Evolutionary conservation across 2,797 vertebrate genomes (phyloP).

Genomic region (Artibeus jamaicensis): DNA sequence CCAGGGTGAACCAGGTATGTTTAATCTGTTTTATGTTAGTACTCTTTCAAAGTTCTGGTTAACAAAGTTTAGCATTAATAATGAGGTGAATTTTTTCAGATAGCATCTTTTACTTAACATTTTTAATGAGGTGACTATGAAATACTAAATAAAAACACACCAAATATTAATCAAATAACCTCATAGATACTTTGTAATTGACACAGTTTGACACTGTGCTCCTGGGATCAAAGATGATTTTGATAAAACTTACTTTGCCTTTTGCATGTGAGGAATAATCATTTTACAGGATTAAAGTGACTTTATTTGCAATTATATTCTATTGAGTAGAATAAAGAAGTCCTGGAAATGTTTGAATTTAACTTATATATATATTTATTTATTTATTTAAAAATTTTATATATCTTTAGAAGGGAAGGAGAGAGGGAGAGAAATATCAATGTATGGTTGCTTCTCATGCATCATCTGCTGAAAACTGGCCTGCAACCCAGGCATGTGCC

Average conservation of each 20-base stretch:
- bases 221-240: background rate
- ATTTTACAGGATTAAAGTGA: slow-evolving; percentile 28
- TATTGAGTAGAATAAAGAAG: slow-evolving; percentile 29
- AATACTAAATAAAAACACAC: slow-evolving; percentile 25
- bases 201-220: background rate
- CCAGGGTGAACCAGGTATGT: slow-evolving; percentile 90
- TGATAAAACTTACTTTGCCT: background rate
- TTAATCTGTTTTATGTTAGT: slow-evolving; percentile 55
- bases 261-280: slow-evolving; percentile 26
- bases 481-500: too few relatives aligned
- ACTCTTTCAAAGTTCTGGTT: slow-evolving; percentile 24
- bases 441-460: too few relatives aligned
- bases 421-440: too few relatives aligned
- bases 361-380: too few relatives aligned
- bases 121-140: slow-evolving; percentile 15
- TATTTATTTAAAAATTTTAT: too few relatives aligned
- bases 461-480: too few relatives aligned
- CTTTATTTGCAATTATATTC: slow-evolving; percentile 15
- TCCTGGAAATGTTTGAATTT: slow-evolving; percentile 29
- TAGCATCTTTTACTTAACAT: background rate
- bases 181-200: background rate
- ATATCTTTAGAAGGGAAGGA: too few relatives aligned
- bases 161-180: slow-evolving; percentile 11
- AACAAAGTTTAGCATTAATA: slow-evolving; percentile 41
- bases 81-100: slow-evolving; percentile 3